Conservation (phyloP, 2,113 vertebrate genomes). For the Oreochromis aureus region DNA sequence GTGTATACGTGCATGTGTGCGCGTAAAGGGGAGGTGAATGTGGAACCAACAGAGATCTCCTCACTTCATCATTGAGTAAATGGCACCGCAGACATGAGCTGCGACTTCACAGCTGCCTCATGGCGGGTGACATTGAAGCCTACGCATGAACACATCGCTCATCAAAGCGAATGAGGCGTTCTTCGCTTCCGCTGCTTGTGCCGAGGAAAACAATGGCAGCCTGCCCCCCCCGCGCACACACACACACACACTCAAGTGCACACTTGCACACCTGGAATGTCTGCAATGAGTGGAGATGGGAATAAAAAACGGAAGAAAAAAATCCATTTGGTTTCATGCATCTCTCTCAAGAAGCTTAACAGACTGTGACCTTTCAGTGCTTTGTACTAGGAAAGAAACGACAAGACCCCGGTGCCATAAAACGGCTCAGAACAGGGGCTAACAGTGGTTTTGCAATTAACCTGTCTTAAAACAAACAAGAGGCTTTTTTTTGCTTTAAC, state of each 20-base stretch:
- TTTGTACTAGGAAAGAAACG: slow-evolving; percentile 47
- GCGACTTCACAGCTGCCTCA: slow-evolving; percentile 64
- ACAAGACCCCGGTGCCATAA: slow-evolving; percentile 36
- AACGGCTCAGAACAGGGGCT: slow-evolving; percentile 46
- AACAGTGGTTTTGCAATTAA: slow-evolving; percentile 61
- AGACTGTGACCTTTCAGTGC: slow-evolving; percentile 60
- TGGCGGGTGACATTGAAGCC: slow-evolving; percentile 66
- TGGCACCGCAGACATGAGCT: slow-evolving; percentile 53
- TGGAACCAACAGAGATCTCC: slow-evolving; percentile 52
- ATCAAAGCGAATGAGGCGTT: slow-evolving; percentile 68
- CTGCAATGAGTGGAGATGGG: slow-evolving; percentile 28
- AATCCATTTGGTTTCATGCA: slow-evolving; percentile 53
- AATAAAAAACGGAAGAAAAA: neutral
- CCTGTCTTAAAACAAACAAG: slow-evolving; percentile 66
- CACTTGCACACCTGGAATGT: slow-evolving; percentile 61
- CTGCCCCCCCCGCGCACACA: fast-evolving
- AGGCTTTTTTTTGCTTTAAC: slow-evolving; percentile 41
- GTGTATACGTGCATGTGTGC: neutral
- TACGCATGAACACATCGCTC: slow-evolving; percentile 66
- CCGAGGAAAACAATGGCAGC: slow-evolving; percentile 48
- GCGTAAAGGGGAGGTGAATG: slow-evolving; percentile 32
- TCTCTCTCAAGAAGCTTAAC: slow-evolving; percentile 56
- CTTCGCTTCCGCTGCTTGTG: slow-evolving; percentile 37
- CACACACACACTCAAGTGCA: neutral
- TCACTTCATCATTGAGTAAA: slow-evolving; percentile 64